Evolutionary conservation across 1,140 invertebrate genomes (phyloP).

Genomic region (Teleopsis dalmanni): DNA sequence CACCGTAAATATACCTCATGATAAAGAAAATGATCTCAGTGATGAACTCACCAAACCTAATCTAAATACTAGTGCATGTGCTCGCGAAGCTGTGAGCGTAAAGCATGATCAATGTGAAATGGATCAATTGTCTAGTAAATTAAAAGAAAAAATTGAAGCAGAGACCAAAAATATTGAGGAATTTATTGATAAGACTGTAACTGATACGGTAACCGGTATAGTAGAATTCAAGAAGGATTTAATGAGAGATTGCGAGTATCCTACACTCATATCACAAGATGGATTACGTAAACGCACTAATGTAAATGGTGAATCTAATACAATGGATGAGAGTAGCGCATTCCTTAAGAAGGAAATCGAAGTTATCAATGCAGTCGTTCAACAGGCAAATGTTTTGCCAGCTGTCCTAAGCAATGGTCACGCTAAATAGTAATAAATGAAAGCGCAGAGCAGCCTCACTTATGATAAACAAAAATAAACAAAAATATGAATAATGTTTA

Average conservation of each 20-base stretch:
- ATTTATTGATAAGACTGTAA: constrained; percentile 45
- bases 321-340: constrained; percentile 22
- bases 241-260: constrained; percentile 39
- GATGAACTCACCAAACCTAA: constrained; percentile 1
- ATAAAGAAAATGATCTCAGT: constrained; percentile 23
- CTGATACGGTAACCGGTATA: constrained; percentile 41
- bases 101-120: constrained; percentile 42
- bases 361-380: constrained; percentile 41
- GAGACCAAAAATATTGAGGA: constrained; percentile 45
- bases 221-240: constrained; percentile 43
- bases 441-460: not conserved
- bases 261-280: constrained; percentile 17
- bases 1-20: constrained; percentile 5
- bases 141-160: constrained; percentile 42
- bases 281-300: constrained; percentile 20
- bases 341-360: constrained; percentile 43
- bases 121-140: constrained; percentile 40
- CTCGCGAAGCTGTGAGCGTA: constrained; percentile 35
- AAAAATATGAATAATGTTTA: too few species aligned
- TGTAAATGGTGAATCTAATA: constrained; percentile 30
- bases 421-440: constrained; percentile 35
- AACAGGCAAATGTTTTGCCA: constrained; percentile 38
- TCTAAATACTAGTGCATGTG: constrained; percentile 16
- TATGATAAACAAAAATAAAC: not conserved
- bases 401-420: constrained; percentile 43